Conservation (phyloP, 2,888 invertebrate species). For the Drosophila multiciliata region DNA sequence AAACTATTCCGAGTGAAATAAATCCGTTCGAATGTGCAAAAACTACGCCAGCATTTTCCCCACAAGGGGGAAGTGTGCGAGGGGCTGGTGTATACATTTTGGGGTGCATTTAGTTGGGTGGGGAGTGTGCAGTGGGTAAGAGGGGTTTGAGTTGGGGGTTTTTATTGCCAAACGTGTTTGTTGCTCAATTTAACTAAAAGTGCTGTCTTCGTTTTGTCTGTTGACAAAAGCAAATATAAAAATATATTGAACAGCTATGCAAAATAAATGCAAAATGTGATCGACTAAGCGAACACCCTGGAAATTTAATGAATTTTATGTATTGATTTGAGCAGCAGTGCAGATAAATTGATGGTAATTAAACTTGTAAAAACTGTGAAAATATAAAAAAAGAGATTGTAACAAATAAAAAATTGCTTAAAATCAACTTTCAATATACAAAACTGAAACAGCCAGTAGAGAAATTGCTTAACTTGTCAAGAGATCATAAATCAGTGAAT, state of each 20-base stretch:
- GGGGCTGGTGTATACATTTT: background rate
- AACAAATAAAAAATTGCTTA: background rate
- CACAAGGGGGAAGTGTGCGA: background rate
- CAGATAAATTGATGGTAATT: background rate
- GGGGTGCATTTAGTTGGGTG: conserved; percentile 6
- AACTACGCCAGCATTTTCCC: conserved; percentile 65
- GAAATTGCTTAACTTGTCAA: background rate
- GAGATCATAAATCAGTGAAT: background rate
- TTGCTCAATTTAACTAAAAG: conserved; percentile 82
- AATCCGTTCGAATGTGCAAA: conserved; percentile 77
- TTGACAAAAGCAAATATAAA: conserved; percentile 32
- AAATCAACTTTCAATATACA: background rate
- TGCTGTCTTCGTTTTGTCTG: conserved; percentile 62
- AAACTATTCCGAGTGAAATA: conserved; percentile 81
- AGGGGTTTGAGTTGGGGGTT: conserved; percentile 19
- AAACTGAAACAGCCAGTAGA: background rate
- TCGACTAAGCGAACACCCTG: background rate
- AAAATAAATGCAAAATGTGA: background rate
- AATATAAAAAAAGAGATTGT: background rate
- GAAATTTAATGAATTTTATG: background rate
- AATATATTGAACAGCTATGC: conserved; percentile 23
- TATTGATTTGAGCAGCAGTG: no score
- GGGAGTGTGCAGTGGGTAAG: conserved; percentile 3
- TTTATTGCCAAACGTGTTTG: conserved; percentile 82
- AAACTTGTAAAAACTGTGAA: background rate